Conservation (phyloP, 2,888 invertebrate species). For the Acanthoscelides obtectus region DNA sequence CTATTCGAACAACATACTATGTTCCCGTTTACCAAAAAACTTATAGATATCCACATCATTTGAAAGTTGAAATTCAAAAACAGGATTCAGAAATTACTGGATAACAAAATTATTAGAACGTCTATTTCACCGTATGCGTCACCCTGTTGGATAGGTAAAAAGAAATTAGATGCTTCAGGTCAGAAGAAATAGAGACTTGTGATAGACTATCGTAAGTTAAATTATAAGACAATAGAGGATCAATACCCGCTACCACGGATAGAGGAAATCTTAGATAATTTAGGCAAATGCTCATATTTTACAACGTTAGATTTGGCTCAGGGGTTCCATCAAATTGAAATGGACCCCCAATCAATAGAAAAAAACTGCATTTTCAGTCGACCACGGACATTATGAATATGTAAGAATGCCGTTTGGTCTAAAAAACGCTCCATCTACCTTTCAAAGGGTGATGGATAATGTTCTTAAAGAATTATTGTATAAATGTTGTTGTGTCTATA, state of each 20-base stretch:
- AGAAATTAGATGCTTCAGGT: conserved; percentile 32
- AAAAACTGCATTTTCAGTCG: conserved; percentile 16
- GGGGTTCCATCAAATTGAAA: conserved; percentile 37
- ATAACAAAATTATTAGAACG: no score
- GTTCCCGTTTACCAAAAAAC: no score
- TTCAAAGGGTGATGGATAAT: conserved; percentile 11
- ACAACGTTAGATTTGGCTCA: conserved; percentile 38
- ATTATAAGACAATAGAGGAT: conserved; percentile 37
- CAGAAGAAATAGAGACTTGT: conserved; percentile 36
- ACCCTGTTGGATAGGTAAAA: no score
- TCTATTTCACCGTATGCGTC: no score
- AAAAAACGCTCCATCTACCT: conserved; percentile 20
- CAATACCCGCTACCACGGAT: no score
- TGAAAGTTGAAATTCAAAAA: no score
- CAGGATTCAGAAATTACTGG: no score
- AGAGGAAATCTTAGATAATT: no score
- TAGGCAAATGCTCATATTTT: no score
- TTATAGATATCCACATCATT: no score
- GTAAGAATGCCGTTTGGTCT: no score
- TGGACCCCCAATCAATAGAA: conserved; percentile 11
- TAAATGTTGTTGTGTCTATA: conserved; percentile 23
- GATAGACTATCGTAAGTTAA: conserved; percentile 39
- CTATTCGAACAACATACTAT: no score
- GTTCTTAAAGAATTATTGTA: conserved; percentile 7
- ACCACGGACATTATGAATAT: conserved; percentile 4